Evolutionary conservation across 2,797 vertebrate species (phyloP).

Genomic region (Sebastes dallii): DNA sequence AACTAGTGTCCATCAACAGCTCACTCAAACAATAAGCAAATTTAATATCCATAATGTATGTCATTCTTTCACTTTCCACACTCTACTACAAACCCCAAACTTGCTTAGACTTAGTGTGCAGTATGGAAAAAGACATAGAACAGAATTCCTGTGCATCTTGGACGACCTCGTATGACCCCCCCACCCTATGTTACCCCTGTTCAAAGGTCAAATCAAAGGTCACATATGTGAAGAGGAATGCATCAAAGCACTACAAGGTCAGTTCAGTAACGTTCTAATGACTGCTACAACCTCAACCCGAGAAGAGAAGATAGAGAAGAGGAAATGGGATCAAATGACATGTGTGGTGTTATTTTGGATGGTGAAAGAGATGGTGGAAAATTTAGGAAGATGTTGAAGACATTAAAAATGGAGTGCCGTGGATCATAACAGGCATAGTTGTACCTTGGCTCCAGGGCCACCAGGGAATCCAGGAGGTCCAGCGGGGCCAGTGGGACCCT

Average conservation of each 20-base stretch:
- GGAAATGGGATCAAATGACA: background rate
- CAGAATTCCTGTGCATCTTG: background rate
- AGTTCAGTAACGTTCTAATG: background rate
- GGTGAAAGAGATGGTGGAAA: background rate
- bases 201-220: background rate
- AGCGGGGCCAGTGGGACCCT: conserved; percentile 96
- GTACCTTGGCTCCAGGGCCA: conserved; percentile 95
- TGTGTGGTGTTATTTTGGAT: background rate
- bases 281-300: background rate
- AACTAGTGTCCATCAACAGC: background rate
- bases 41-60: background rate
- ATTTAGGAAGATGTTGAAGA: background rate
- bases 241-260: background rate
- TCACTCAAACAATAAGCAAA: background rate
- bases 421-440: background rate
- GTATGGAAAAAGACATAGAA: background rate
- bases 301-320: background rate
- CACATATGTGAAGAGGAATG: background rate
- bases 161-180: background rate
- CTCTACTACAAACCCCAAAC: background rate
- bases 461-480: conserved; percentile 97
- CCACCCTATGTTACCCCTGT: background rate
- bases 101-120: background rate
- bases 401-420: background rate
- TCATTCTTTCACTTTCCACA: background rate